phyloP scores from a whole-genome alignment of 2,888 invertebrate genomes.

The Lasioglossum calceatum region DNA sequence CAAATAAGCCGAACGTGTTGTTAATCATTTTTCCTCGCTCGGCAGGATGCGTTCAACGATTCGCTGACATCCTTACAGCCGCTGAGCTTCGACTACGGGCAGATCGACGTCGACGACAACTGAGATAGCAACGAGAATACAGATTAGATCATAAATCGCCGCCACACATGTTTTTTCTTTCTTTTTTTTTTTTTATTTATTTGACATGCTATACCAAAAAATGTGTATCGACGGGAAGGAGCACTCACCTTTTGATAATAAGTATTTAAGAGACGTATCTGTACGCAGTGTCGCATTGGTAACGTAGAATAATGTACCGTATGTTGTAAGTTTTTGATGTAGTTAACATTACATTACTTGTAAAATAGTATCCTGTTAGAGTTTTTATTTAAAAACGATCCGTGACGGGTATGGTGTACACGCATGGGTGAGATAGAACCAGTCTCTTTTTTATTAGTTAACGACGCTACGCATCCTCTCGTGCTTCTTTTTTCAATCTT shows the following conservation, averaged over 20 bases:
- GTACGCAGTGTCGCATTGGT: constrained; percentile 10
- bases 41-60: constrained; percentile 80
- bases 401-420: constrained; percentile 20
- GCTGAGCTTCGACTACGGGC: constrained; percentile 76
- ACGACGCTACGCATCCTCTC: constrained; percentile 27
- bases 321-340: constrained; percentile 13
- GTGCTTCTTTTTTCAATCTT: background rate
- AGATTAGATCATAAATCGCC: constrained; percentile 17
- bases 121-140: constrained; percentile 50
- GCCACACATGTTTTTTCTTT: constrained; percentile 29
- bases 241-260: constrained; percentile 40
- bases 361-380: constrained; percentile 27
- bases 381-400: constrained; percentile 21
- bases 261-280: constrained; percentile 36
- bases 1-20: background rate
- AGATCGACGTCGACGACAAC: constrained; percentile 75
- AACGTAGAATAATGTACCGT: constrained; percentile 24
- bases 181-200: constrained; percentile 50
- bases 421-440: constrained; percentile 44
- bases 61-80: constrained; percentile 75
- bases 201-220: constrained; percentile 48
- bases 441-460: constrained; percentile 54
- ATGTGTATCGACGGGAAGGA: constrained; percentile 38
- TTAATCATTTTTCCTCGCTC: constrained; percentile 19
- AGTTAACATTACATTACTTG: constrained; percentile 26